A percentile compares a stretch with the other conserved stretches of the same genome.
Evolutionary conservation across 23 tunicate species (phyloP).

Genomic region (Aplidium turbinatum): DNA sequence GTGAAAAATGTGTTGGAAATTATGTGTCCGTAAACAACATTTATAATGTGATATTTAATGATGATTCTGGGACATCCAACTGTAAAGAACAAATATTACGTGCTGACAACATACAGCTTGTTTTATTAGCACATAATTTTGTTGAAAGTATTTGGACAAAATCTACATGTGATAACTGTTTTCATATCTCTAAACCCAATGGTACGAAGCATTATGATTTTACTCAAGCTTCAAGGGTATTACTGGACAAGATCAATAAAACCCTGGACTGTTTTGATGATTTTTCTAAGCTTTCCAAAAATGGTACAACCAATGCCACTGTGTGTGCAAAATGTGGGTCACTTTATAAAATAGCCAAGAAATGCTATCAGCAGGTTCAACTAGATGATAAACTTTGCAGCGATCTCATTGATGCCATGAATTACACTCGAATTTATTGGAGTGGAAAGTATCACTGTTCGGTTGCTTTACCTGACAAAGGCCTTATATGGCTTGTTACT

Average conservation of each 20-base stretch:
- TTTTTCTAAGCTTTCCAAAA: constrained; percentile 14
- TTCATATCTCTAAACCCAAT: constrained; percentile 29
- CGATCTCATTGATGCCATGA: constrained; percentile 76
- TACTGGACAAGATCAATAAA: constrained; percentile 51
- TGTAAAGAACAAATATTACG: constrained; percentile 61
- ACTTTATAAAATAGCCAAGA: constrained; percentile 55
- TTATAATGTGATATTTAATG: constrained; percentile 30
- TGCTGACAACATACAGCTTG: constrained; percentile 81
- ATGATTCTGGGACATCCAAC: background rate
- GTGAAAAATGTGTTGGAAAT: constrained; percentile 60
- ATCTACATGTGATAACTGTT: constrained; percentile 72
- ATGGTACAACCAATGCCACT: constrained; percentile 22
- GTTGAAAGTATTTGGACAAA: constrained; percentile 49
- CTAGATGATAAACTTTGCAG: constrained; percentile 52
- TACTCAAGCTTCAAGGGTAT: constrained; percentile 13
- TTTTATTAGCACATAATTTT: constrained; percentile 44
- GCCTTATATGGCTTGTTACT: constrained; percentile 48
- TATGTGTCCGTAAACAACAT: constrained; percentile 35
- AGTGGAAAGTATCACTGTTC: constrained; percentile 53
- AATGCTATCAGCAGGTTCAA: constrained; percentile 55
- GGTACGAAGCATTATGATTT: constrained; percentile 33
- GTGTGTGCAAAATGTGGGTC: constrained; percentile 53
- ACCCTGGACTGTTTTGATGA: constrained; percentile 52
- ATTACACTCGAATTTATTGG: constrained; percentile 72
- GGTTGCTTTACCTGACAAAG: constrained; percentile 29